phyloP scores from a whole-genome alignment of 2,797 vertebrate species.

The Enteromius viviparus region DNA sequence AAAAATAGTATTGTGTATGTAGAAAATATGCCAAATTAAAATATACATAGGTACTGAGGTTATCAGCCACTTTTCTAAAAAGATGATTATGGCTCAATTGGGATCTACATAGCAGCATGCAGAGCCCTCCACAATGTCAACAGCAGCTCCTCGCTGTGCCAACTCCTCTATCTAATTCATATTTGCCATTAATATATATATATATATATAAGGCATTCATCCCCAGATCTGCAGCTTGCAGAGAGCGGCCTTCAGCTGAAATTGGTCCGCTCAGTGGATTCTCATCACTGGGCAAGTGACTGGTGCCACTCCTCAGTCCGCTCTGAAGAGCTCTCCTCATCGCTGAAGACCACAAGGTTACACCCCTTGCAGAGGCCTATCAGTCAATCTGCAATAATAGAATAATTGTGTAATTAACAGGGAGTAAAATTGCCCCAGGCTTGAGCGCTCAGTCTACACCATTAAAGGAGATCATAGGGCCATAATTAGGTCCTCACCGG shows the following conservation, averaged over 20 bases:
- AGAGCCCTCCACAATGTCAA: not conserved
- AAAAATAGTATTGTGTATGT: not conserved
- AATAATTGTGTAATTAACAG: slow-evolving; percentile 80
- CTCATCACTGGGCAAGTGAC: slow-evolving; percentile 8
- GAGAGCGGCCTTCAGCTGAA: slow-evolving; percentile 10
- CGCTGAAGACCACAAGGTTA: slow-evolving; percentile 42
- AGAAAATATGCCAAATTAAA: no score
- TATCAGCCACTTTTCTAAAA: not conserved
- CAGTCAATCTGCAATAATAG: slow-evolving; percentile 71
- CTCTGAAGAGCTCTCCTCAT: slow-evolving; percentile 37
- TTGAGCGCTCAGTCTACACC: slow-evolving; percentile 60
- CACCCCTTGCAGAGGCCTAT: slow-evolving; percentile 9
- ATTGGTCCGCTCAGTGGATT: not conserved
- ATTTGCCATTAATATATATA: slow-evolving; percentile 57
- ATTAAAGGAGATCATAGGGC: slow-evolving; percentile 68
- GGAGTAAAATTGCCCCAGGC: slow-evolving; percentile 70
- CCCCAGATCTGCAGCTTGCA: slow-evolving; percentile 63
- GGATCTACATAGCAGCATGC: not conserved
- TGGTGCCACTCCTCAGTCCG: not conserved
- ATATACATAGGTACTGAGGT: not conserved
- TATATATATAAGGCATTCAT: slow-evolving; percentile 55
- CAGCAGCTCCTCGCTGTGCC: not conserved
- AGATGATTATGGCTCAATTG: not conserved
- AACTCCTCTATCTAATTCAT: slow-evolving; percentile 56
- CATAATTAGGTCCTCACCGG: slow-evolving; percentile 78